Percentiles rank a stretch among this genome's conserved stretches.
phyloP scores from a whole-genome alignment of 2,888 invertebrate genomes.

The Sylvicola cinctus region DNA sequence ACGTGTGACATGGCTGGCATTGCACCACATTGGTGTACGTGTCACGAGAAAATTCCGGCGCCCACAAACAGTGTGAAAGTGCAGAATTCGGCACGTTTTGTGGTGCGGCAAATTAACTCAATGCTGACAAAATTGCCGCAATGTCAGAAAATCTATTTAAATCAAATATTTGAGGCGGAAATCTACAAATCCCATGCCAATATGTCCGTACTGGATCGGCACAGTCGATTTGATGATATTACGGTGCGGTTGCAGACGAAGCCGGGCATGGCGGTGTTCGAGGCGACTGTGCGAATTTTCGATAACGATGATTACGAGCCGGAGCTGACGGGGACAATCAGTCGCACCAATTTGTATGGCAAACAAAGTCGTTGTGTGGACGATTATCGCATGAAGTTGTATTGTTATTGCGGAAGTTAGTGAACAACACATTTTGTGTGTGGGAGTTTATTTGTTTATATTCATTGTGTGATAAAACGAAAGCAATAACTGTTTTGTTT shows the following conservation, averaged over 20 bases:
- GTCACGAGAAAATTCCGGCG: conserved; percentile 43
- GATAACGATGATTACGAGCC: conserved; percentile 8
- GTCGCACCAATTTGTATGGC: conserved; percentile 62
- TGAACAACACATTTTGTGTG: too few relatives aligned
- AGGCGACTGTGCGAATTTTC: conserved; percentile 45
- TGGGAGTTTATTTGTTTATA: too few relatives aligned
- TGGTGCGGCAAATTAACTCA: conserved; percentile 43
- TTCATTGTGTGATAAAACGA: too few relatives aligned
- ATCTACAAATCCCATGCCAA: conserved; percentile 27
- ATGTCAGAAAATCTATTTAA: conserved; percentile 42
- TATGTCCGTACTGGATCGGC: conserved; percentile 16
- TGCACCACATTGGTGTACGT: conserved; percentile 74
- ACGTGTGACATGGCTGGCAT: conserved; percentile 63
- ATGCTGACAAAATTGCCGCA: conserved; percentile 36
- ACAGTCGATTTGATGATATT: conserved; percentile 17
- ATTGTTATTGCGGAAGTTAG: conserved; percentile 41
- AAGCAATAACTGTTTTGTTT: too few relatives aligned
- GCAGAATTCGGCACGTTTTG: conserved; percentile 33
- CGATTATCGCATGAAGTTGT: conserved; percentile 52
- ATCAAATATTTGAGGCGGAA: conserved; percentile 42
- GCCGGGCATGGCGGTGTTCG: conserved; percentile 40
- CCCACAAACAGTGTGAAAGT: conserved; percentile 30
- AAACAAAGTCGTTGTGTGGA: conserved; percentile 57
- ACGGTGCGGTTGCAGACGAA: conserved; percentile 27
- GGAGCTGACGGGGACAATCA: conserved; percentile 39